Percentiles rank a stretch among this genome's conserved stretches.
Evolutionary conservation across 2,113 vertebrate species (phyloP).

Genomic region (Xiphias gladius): DNA sequence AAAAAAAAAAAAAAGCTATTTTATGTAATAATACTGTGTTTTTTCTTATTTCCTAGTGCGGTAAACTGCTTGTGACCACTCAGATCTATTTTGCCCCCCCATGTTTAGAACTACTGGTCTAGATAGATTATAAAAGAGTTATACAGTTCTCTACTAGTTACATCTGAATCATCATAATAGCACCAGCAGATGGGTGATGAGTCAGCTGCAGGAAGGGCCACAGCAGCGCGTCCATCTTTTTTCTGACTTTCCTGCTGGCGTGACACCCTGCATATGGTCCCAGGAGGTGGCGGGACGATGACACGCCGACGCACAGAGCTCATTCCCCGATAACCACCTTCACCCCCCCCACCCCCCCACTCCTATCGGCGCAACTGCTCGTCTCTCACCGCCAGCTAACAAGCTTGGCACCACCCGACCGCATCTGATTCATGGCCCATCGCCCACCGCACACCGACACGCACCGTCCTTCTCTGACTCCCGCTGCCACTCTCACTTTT

Average conservation of each 20-base stretch:
- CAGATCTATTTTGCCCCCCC: background rate
- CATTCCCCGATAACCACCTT: background rate
- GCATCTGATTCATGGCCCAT: slow-evolving; percentile 28
- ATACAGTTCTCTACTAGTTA: background rate
- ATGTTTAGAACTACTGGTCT: no score
- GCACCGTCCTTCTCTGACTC: background rate
- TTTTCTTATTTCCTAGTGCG: no score
- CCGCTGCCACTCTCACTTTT: background rate
- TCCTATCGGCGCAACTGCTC: background rate
- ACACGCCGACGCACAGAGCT: slow-evolving; percentile 17
- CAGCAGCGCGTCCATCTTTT: background rate
- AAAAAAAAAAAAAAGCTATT: no score
- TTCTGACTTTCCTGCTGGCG: background rate
- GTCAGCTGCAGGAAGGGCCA: slow-evolving; percentile 34
- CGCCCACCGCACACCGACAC: background rate
- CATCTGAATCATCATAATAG: background rate
- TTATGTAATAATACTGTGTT: no score
- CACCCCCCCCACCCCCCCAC: background rate
- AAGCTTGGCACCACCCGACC: slow-evolving; percentile 11
- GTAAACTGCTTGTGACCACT: no score
- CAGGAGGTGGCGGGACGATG: slow-evolving; percentile 27
- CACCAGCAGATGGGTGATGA: slow-evolving; percentile 32
- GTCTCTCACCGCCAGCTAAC: background rate
- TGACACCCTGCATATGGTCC: slow-evolving; percentile 23
- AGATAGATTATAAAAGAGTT: background rate